These are phyloP conservation scores for Osmerus mordax DNA, from an alignment of 2,113 vertebrate species.

Conservation along the genomic window DNA sequence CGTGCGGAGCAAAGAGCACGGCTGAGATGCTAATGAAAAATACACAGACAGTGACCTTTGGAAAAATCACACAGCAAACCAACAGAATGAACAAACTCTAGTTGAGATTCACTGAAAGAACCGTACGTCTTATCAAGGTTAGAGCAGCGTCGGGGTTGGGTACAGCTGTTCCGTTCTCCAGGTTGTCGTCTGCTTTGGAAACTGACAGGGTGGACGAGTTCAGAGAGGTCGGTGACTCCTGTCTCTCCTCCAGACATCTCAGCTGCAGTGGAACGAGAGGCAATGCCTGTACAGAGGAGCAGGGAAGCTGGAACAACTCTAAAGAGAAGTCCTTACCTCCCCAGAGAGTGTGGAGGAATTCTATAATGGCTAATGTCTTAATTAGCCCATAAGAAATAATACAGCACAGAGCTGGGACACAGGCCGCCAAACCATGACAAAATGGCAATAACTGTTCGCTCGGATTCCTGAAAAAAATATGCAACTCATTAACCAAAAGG, in stretches of 20 bases:
- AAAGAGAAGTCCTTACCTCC: constrained; percentile 55
- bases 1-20: constrained; percentile 48
- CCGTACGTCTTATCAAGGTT: constrained; percentile 20
- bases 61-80: constrained; percentile 57
- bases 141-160: neutral
- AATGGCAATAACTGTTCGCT: constrained; percentile 63
- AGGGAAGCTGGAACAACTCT: constrained; percentile 61
- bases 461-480: constrained; percentile 64
- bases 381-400: constrained; percentile 78
- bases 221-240: constrained; percentile 41
- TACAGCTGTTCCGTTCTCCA: constrained; percentile 13
- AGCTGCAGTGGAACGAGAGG: constrained; percentile 48
- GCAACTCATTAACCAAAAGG: constrained; percentile 63
- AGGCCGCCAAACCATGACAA: constrained; percentile 71
- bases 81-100: constrained; percentile 58
- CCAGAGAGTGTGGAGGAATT: constrained; percentile 64
- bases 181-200: constrained; percentile 26
- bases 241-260: constrained; percentile 49
- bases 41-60: constrained; percentile 69
- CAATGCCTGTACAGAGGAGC: constrained; percentile 42
- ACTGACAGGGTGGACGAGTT: constrained; percentile 54
- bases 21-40: constrained; percentile 67
- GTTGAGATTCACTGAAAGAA: constrained; percentile 29
- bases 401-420: constrained; percentile 61
- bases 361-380: constrained; percentile 73